A percentile compares a stretch with the other conserved stretches of the same genome.
phyloP scores from a whole-genome alignment of 1,140 invertebrate genomes.

The Dysdera silvatica region DNA sequence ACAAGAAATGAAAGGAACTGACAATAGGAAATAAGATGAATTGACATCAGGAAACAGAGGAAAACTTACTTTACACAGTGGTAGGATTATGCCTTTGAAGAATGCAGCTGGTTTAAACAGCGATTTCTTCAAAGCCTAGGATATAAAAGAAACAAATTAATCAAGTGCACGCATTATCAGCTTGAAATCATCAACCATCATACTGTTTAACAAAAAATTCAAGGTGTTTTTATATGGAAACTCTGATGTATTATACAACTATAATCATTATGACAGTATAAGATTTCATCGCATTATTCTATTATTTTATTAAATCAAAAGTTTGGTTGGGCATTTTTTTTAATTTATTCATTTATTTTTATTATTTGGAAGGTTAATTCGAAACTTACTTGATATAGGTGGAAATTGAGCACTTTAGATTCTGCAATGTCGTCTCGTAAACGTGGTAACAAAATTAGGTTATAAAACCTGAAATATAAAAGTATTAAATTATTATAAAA shows the following conservation, averaged over 20 bases:
- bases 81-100: slow-evolving; percentile 93
- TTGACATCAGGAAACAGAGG: neutral
- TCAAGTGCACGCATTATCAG: too few species aligned
- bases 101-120: slow-evolving; percentile 97
- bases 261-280: too few species aligned
- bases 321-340: too few species aligned
- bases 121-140: slow-evolving; percentile 73
- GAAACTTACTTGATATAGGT: slow-evolving; percentile 68
- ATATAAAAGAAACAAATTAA: slow-evolving; percentile 12
- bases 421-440: slow-evolving; percentile 90
- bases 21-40: too few species aligned
- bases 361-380: neutral
- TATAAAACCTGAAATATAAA: slow-evolving; percentile 63
- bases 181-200: too few species aligned
- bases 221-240: too few species aligned
- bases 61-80: slow-evolving; percentile 65
- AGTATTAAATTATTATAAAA: neutral
- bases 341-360: neutral
- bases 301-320: too few species aligned
- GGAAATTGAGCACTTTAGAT: slow-evolving; percentile 93
- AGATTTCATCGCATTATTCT: too few species aligned
- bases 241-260: too few species aligned
- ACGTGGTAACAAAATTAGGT: slow-evolving; percentile 82
- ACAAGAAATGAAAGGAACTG: too few species aligned
- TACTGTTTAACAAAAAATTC: too few species aligned